Conservation (phyloP, 2,113 vertebrate genomes). For the Scatophagus argus region DNA sequence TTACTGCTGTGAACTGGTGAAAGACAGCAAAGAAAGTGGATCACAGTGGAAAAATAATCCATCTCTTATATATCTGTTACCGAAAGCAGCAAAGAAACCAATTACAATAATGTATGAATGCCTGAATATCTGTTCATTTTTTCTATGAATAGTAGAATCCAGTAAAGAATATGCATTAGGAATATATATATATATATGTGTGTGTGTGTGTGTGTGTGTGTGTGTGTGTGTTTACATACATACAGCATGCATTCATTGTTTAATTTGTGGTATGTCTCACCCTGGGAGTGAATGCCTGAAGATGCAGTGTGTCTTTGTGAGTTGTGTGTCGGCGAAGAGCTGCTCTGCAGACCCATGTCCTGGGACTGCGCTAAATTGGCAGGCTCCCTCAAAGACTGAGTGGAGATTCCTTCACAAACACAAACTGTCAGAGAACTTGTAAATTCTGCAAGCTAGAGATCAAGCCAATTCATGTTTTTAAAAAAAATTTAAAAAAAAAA, state of each 20-base stretch:
- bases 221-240: too few species aligned
- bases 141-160: background rate
- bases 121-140: background rate
- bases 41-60: too few species aligned
- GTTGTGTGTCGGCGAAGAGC: slow-evolving; percentile 52
- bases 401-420: slow-evolving; percentile 67
- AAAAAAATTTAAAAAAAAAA: too few species aligned
- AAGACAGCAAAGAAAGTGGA: too few species aligned
- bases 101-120: background rate
- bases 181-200: too few species aligned
- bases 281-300: slow-evolving; percentile 64
- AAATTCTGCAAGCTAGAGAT: background rate
- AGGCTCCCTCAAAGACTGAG: slow-evolving; percentile 76
- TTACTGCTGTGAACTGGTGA: too few species aligned
- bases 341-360: slow-evolving; percentile 42
- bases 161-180: background rate
- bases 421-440: background rate
- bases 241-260: background rate
- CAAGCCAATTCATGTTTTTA: background rate
- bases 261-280: slow-evolving; percentile 45
- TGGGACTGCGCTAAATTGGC: slow-evolving; percentile 43
- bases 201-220: too few species aligned
- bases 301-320: slow-evolving; percentile 51
- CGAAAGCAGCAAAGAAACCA: too few species aligned
- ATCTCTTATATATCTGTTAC: too few species aligned